Evolutionary conservation across 2,113 vertebrate species (phyloP).

Genomic region (Peromyscus californicus): DNA sequence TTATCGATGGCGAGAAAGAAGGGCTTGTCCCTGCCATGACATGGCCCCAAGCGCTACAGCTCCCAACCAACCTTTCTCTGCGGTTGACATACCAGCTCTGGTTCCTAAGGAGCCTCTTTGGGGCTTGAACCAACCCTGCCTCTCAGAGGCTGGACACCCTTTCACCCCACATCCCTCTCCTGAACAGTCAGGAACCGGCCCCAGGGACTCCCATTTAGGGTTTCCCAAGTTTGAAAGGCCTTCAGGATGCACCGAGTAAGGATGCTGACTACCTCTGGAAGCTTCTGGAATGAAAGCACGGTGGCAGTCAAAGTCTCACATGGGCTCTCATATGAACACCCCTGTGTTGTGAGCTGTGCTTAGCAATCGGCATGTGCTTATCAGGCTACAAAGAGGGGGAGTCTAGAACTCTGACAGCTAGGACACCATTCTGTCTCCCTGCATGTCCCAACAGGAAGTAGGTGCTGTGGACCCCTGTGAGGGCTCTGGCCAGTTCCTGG

Average conservation of each 20-base stretch:
- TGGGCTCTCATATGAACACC: background rate
- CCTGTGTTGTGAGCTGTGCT: rapidly evolving
- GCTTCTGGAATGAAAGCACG: background rate
- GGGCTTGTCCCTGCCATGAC: rapidly evolving
- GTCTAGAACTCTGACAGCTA: background rate
- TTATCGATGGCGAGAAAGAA: background rate
- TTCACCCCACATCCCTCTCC: background rate
- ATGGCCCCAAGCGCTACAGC: rapidly evolving
- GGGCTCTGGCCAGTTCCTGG: background rate
- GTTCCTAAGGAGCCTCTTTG: background rate
- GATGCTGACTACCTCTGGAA: background rate
- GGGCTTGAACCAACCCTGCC: background rate
- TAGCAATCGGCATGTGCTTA: rapidly evolving
- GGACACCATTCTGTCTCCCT: background rate
- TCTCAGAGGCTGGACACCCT: too few relatives aligned
- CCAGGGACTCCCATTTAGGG: background rate
- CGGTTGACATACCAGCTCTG: background rate
- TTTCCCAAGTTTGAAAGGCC: background rate
- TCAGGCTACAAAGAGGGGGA: background rate
- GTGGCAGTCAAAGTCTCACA: rapidly evolving
- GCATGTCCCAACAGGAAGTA: rapidly evolving
- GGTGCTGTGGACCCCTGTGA: rapidly evolving
- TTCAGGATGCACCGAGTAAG: background rate
- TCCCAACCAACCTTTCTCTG: background rate
- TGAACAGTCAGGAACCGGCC: background rate